Conservation (phyloP, 2,888 invertebrate species). For the Nycteola revayana region DNA sequence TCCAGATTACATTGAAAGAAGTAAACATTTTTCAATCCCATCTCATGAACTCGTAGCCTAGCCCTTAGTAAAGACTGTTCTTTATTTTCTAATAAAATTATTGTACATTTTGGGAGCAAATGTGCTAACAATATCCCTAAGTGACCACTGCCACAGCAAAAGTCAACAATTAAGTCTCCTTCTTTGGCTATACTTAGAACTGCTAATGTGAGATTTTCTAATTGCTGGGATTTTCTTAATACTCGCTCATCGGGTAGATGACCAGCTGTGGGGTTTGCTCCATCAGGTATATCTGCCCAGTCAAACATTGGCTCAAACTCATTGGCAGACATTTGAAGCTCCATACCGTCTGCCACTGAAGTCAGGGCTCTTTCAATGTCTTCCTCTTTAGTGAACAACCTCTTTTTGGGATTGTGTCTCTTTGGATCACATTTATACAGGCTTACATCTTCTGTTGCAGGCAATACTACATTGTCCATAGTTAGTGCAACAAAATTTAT, state of each 20-base stretch:
- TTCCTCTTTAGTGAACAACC: constrained; percentile 88
- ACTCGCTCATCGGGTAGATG: constrained; percentile 89
- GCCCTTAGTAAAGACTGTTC: constrained; percentile 91
- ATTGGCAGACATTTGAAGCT: constrained; percentile 57
- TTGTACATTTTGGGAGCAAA: constrained; percentile 87
- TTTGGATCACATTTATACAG: constrained; percentile 90
- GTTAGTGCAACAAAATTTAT: constrained; percentile 25
- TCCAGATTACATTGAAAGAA: constrained; percentile 95
- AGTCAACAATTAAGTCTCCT: constrained; percentile 92
- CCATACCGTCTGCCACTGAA: constrained; percentile 62
- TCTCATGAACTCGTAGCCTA: constrained; percentile 83
- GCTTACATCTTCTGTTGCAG: constrained; percentile 82
- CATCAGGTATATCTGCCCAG: constrained; percentile 88
- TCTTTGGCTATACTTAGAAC: constrained; percentile 86
- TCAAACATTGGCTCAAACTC: constrained; percentile 63
- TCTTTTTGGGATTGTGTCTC: constrained; percentile 87
- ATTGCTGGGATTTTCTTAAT: constrained; percentile 90
- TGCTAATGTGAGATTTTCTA: constrained; percentile 91
- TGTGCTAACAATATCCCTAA: constrained; percentile 93
- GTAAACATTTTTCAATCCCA: constrained; percentile 87
- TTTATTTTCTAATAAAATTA: constrained; percentile 95
- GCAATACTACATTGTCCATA: constrained; percentile 52
- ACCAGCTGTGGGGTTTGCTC: constrained; percentile 89
- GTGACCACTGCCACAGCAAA: constrained; percentile 97
- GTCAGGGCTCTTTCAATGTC: constrained; percentile 86